Conservation (phyloP, 2,113 vertebrate species). For the Megaptera novaeangliae region DNA sequence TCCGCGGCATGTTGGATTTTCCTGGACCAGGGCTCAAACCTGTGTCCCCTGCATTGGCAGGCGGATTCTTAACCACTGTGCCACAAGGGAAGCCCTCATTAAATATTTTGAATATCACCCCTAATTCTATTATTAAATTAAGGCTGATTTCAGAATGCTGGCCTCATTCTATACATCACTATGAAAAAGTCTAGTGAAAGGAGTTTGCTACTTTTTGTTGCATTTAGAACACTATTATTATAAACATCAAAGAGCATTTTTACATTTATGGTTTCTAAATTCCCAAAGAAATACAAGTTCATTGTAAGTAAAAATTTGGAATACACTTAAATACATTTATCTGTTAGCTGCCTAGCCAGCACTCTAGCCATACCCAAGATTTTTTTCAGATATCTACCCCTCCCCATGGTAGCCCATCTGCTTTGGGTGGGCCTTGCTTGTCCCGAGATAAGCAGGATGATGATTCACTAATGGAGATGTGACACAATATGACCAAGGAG, state of each 20-base stretch:
- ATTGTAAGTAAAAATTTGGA: not conserved
- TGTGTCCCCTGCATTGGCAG: too few relatives aligned
- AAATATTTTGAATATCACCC: not conserved
- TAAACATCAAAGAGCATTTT: not conserved
- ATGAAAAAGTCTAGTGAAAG: not conserved
- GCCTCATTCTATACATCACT: not conserved
- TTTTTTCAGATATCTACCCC: not conserved
- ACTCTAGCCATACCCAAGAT: not conserved
- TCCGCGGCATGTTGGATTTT: too few relatives aligned
- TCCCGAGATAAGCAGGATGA: not conserved
- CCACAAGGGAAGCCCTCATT: not conserved
- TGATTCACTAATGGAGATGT: not conserved
- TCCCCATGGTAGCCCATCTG: not conserved
- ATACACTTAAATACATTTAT: not conserved
- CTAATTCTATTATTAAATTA: not conserved
- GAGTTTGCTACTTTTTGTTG: not conserved
- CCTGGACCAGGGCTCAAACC: too few relatives aligned
- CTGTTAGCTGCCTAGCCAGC: not conserved
- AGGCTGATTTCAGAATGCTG: slow-evolving; percentile 10
- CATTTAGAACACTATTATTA: not conserved
- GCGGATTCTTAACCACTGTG: too few relatives aligned
- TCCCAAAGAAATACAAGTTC: slow-evolving; percentile 5
- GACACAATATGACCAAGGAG: not conserved
- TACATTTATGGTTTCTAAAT: not conserved
- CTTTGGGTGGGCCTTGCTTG: not conserved